Percentiles rank a stretch among this genome's conserved stretches.
phyloP scores from a whole-genome alignment of 2,113 vertebrate species.

The Bos taurus region ARS-UCD2.0 NC_037357.1:126115001-126115500 shows the following conservation, averaged over 20 bases:
- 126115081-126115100: background rate
- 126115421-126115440: background rate
- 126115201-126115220: background rate
- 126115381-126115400: background rate
- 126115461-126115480: background rate
- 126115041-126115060: background rate
- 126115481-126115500: background rate
- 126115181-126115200: conserved; percentile 3
- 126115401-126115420: background rate
- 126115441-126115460: background rate
- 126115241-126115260: background rate
- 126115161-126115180: background rate
- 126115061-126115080: background rate
- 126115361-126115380: background rate
- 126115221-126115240: background rate
- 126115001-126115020: background rate
- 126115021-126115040: background rate
- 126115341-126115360: background rate
- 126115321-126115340: background rate
- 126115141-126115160: background rate
- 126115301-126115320: background rate
- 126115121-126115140: background rate
- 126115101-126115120: background rate
- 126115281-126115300: background rate
- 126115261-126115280: background rate